Conservation (phyloP, 2,113 vertebrate genomes). For the Bos indicus region DNA sequence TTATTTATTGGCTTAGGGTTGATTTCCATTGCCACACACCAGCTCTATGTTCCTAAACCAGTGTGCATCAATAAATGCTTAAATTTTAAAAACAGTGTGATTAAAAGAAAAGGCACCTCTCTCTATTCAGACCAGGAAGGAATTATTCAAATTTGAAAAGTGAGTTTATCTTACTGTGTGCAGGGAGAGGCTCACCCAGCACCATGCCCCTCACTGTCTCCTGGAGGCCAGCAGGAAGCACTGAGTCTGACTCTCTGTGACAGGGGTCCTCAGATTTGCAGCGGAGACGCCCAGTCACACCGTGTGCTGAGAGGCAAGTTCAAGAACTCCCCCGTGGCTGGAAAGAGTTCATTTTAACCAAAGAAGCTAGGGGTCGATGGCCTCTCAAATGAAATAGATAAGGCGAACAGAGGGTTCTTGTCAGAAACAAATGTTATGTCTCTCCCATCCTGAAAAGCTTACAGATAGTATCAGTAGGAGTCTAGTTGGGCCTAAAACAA, state of each 20-base stretch:
- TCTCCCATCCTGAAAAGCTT: conserved; percentile 85
- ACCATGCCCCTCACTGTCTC: conserved; percentile 57
- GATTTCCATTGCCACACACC: background rate
- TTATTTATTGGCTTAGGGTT: background rate
- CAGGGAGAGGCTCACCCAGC: conserved; percentile 47
- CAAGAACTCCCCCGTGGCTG: conserved; percentile 78
- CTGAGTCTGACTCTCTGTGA: conserved; percentile 70
- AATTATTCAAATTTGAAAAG: background rate
- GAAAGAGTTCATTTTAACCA: conserved; percentile 80
- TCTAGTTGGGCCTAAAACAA: conserved; percentile 83
- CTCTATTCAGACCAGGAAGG: background rate
- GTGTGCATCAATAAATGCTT: background rate
- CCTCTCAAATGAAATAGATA: conserved; percentile 87
- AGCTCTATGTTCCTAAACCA: background rate
- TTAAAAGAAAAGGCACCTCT: conserved; percentile 37
- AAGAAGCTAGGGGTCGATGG: conserved; percentile 77
- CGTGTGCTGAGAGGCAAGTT: conserved; percentile 80
- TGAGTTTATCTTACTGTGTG: conserved; percentile 26
- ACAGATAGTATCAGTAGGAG: conserved; percentile 84
- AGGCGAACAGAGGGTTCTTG: conserved; percentile 85
- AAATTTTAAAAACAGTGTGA: background rate
- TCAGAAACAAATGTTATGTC: conserved; percentile 86
- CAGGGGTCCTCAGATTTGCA: conserved; percentile 76
- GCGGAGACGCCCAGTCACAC: conserved; percentile 74
- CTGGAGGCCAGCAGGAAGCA: conserved; percentile 79